These are phyloP conservation scores for Zosterops borbonicus DNA, from an alignment of 2,113 vertebrate genomes.

Conservation along the genomic window DNA sequence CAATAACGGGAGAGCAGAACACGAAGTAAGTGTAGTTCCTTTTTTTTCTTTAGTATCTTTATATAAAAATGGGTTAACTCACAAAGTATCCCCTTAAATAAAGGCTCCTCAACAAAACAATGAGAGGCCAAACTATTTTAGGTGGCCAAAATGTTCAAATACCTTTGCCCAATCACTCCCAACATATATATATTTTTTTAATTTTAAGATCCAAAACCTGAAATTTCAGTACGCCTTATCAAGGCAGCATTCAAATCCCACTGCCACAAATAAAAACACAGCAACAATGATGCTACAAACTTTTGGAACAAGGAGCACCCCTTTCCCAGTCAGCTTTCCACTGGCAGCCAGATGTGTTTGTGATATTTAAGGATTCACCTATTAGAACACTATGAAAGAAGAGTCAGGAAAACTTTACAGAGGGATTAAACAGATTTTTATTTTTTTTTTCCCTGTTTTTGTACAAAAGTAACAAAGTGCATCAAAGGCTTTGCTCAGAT, in stretches of 20 bases:
- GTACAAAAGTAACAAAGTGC: neutral
- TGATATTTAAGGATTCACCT: neutral
- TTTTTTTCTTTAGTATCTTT: neutral
- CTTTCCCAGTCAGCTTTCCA: neutral
- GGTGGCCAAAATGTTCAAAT: neutral
- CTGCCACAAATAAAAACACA: neutral
- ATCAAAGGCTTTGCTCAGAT: neutral
- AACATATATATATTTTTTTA: neutral
- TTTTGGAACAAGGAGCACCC: neutral
- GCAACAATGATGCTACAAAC: rapidly evolving
- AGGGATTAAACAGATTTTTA: neutral
- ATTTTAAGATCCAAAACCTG: neutral
- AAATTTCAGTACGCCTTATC: neutral
- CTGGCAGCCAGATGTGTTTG: neutral
- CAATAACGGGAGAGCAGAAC: neutral
- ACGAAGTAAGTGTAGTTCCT: neutral
- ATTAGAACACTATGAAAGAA: neutral
- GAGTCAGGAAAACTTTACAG: neutral
- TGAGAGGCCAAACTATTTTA: neutral
- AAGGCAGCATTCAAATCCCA: neutral
- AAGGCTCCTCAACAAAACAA: neutral
- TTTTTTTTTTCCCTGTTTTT: neutral
- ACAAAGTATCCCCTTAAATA: neutral
- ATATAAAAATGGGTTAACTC: neutral
- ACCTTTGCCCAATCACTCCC: neutral